Evolutionary conservation across 1,140 invertebrate genomes (phyloP).

Genomic region (Cataglyphis hispanica): DNA sequence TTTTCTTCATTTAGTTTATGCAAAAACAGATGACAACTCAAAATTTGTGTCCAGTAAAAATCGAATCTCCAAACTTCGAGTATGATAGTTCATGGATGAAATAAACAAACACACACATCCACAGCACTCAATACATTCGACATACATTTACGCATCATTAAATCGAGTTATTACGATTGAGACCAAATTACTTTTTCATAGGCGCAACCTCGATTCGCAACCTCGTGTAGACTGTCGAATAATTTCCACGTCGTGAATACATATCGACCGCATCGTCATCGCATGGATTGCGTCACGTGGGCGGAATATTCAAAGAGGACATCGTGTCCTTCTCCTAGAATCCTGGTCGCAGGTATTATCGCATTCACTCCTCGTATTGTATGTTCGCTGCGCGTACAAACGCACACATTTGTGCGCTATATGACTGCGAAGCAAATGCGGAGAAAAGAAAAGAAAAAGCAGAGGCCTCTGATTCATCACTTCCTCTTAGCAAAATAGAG

Average conservation of each 20-base stretch:
- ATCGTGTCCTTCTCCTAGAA: slow-evolving; percentile 35
- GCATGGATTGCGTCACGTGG: slow-evolving; percentile 66
- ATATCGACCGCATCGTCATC: slow-evolving; percentile 61
- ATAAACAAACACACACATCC: background rate
- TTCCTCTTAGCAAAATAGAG: background rate
- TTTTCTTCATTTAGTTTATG: too few species aligned
- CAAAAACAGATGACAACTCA: background rate
- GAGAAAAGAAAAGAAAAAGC: background rate
- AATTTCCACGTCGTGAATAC: slow-evolving; percentile 48
- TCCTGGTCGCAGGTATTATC: slow-evolving; percentile 31
- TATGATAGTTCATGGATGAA: background rate
- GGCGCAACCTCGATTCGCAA: background rate
- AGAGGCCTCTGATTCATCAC: slow-evolving; percentile 14
- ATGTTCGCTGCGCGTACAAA: background rate
- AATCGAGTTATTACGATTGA: background rate
- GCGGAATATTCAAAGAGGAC: slow-evolving; percentile 66
- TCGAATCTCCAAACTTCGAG: background rate
- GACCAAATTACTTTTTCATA: slow-evolving; percentile 44
- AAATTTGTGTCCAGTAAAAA: background rate
- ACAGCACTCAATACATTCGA: background rate
- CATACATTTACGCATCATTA: slow-evolving; percentile 36
- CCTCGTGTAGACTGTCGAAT: slow-evolving; percentile 31
- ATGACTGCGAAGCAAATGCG: background rate
- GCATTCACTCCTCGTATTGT: slow-evolving; percentile 29
- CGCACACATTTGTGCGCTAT: background rate